Base-by-base conservation (phyloP, 2,113 vertebrate genomes). In the Ariopsis seemanni region DNA sequence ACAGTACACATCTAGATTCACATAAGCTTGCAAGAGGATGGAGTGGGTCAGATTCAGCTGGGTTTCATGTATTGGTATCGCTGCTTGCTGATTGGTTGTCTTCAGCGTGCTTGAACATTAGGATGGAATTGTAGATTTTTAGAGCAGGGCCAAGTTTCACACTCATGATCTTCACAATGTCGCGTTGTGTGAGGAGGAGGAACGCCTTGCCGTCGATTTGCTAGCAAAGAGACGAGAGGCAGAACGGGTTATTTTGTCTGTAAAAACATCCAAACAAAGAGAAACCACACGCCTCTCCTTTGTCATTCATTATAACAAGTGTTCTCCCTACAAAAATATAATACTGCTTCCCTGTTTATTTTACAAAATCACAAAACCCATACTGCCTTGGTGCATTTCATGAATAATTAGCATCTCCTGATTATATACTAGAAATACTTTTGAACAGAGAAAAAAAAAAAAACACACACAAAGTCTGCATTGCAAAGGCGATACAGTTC, bases 51-150 rank as follows among this genome's bases (percentile, higher is more conserved):
- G 57, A 53, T n/a, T 81, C 22, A 78, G 55, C 72, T 83, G 62
- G 84, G 57, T 65, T 65, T 91, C 89, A 93, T 86, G 89, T 90
- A 85, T 87, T 87, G 27, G 57, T 30, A 12, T 91, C 88, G 60
- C 83, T 85, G 60, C 82, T 27, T 10, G 88, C 85, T 77, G 93
- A 91, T 87, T 91, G 92, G 90, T 60, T 90, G 52, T 93, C 91
- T 79, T 94, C 91, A 0, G 92, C 91, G 1, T 96, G 94, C 89
- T 93, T 94, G 88, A 96, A 95, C 94, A 96, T 96, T 83, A 96
- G 92, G 90, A 96, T 96, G 90, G 95, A 95, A 90, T 95, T 96
- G 93, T 95, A 96, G 87, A 96, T 96, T 89, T 96, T 96, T 65
- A 96, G 94, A 27, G 95, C 95, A 0, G 95, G 95, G 2, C 95